Base-by-base conservation (phyloP, 2,888 invertebrate species). In the Drosophila sordidula region DNA sequence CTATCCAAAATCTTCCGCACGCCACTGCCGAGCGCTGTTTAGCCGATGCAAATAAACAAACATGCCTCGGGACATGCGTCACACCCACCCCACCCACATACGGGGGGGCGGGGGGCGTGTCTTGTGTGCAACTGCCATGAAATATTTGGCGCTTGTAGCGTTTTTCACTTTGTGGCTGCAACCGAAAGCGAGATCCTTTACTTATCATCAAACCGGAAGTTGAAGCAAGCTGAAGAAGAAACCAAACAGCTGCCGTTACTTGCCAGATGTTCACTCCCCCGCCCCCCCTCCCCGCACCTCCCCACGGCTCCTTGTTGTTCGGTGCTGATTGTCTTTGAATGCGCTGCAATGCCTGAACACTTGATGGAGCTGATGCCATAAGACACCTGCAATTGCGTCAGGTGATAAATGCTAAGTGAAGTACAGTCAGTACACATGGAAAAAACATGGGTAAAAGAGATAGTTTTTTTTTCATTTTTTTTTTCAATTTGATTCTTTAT, bases 121-220 rank as follows among this genome's bases (percentile, higher is more conserved):
- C 44, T 59, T 81, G 42, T 69, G 70, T 81, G 70, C 66, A 71
- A 49, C 51, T 61, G 56, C 81, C 79, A 75, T 87, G 63, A 75
- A 81, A 87, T 85, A 85, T 85, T 87, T 87, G 85, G 67, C 61
- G 80, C 82, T 84, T 87, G 89, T 67, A 72, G 86, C 75, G 71
- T 61, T 89, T 87, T 83, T 71, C 69, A 65, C 88, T 80, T 89
- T 84, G 81, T 63, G 70, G 67, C 74, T 50, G 39, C 47, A 26
- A 66, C 52, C 59, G 58, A 61, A 58, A 65, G 65, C 63, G 39
- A 36, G 49, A 52, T 56, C 59, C 54, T 56, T 64, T 61, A 46
- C 67, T 29, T 55, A 39, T 58, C 61, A 63, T 57, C 77, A 71
- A 66, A 45, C 59, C 71, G 76, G 77, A 76, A 70, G 57, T 66